Conservation (phyloP, 1,140 invertebrate species). For the Medauroidea extradentata region DNA sequence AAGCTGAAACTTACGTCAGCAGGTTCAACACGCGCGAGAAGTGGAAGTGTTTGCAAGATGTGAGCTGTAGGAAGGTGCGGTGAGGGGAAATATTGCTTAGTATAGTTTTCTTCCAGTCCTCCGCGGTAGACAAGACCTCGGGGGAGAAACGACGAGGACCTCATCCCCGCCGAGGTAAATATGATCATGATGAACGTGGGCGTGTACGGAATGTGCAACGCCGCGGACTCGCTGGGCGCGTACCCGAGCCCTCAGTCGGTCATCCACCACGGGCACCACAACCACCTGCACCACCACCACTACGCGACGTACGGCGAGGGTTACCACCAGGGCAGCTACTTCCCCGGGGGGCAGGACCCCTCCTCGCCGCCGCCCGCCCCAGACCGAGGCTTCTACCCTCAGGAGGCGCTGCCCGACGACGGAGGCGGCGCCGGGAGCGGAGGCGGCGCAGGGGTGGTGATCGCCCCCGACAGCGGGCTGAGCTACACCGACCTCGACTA, state of each 20-base stretch:
- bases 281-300: not conserved
- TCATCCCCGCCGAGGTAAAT: slow-evolving; percentile 32
- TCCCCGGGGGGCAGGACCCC: not conserved
- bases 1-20: too few species aligned
- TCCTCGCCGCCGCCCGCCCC: not conserved
- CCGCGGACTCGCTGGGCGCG: too few species aligned
- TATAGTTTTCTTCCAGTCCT: too few species aligned
- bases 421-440: not conserved
- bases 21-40: not conserved
- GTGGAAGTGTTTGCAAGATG: slow-evolving; percentile 18
- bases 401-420: not conserved
- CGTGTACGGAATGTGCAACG: slow-evolving; percentile 60
- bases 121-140: slow-evolving; percentile 28
- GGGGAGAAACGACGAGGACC: slow-evolving; percentile 24
- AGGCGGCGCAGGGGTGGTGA: slow-evolving; percentile 42
- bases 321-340: not conserved
- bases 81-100: too few species aligned
- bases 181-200: slow-evolving; percentile 68
- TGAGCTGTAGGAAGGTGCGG: slow-evolving; percentile 29
- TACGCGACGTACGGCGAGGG: not conserved
- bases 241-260: not conserved
- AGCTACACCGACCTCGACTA: slow-evolving; percentile 90
- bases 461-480: slow-evolving; percentile 76
- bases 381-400: too few species aligned
- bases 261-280: too few species aligned